Percentiles rank a stretch among this genome's conserved stretches.
phyloP scores from a whole-genome alignment of 2,797 vertebrate species.

The Falco concolor region DNA sequence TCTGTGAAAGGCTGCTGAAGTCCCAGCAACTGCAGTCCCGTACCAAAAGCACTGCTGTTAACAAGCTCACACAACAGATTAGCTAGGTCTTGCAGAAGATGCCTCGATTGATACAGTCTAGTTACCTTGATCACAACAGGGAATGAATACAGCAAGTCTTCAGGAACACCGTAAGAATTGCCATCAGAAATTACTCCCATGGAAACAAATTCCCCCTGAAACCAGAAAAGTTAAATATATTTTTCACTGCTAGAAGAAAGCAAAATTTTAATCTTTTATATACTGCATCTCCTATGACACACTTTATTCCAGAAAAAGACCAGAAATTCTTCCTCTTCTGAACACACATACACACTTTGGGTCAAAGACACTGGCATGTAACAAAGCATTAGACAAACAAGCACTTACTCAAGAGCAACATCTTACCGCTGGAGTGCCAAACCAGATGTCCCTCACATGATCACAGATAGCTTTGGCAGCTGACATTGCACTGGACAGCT shows the following conservation, averaged over 20 bases:
- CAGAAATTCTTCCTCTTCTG: neutral
- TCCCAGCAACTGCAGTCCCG: neutral
- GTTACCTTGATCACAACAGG: slow-evolving; percentile 91
- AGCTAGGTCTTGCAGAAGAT: neutral
- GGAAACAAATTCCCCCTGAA: slow-evolving; percentile 89
- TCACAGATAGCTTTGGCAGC: slow-evolving; percentile 97
- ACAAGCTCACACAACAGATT: neutral
- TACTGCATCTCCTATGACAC: neutral
- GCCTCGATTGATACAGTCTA: neutral
- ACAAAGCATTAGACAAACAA: neutral
- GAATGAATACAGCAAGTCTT: slow-evolving; percentile 93
- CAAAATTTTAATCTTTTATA: neutral
- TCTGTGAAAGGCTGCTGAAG: neutral
- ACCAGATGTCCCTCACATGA: slow-evolving; percentile 94
- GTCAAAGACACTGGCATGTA: neutral
- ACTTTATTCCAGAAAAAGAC: neutral
- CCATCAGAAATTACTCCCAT: slow-evolving; percentile 94
- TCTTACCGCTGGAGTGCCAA: slow-evolving; percentile 87
- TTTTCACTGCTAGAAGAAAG: neutral
- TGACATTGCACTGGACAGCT: slow-evolving; percentile 97
- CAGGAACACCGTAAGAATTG: slow-evolving; percentile 86
- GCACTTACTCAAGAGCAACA: neutral
- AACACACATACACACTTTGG: neutral
- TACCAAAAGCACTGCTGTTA: neutral
- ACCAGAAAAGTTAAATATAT: neutral